Conservation (phyloP, 2,113 vertebrate genomes). For the Daboia siamensis region DNA sequence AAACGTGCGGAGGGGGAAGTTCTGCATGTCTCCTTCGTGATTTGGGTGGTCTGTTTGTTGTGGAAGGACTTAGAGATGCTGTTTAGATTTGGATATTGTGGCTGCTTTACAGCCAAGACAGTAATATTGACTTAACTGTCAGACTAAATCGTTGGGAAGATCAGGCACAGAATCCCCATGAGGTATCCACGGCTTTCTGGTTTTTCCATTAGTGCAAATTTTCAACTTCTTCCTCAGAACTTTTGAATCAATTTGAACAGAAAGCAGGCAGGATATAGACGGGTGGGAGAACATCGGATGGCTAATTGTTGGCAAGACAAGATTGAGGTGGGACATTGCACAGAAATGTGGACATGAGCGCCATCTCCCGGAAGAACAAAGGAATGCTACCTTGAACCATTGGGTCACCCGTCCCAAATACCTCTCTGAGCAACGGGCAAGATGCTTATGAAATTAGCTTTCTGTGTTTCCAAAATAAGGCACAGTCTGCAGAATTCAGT, state of each 20-base stretch:
- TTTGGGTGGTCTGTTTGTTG: neutral
- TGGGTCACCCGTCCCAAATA: neutral
- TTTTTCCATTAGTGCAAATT: neutral
- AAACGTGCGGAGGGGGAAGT: neutral
- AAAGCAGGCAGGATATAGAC: neutral
- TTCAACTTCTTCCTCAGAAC: neutral
- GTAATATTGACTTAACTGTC: neutral
- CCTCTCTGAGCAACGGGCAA: neutral
- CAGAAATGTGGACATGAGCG: conserved; percentile 2
- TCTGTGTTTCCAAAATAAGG: neutral
- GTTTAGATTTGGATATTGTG: neutral
- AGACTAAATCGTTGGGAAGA: neutral
- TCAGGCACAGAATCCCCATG: neutral
- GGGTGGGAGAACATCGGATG: neutral
- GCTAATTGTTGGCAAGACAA: neutral
- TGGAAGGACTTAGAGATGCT: neutral
- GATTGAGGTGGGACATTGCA: neutral
- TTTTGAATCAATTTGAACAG: neutral
- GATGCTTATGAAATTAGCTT: neutral
- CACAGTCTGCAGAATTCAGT: neutral
- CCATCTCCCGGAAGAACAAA: conserved; percentile 30
- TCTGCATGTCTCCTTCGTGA: neutral
- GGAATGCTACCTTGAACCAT: neutral
- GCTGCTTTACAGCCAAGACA: neutral
- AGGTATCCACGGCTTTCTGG: neutral